Base-by-base conservation (phyloP, 2,113 vertebrate species). In the Regulus satrapa region DNA sequence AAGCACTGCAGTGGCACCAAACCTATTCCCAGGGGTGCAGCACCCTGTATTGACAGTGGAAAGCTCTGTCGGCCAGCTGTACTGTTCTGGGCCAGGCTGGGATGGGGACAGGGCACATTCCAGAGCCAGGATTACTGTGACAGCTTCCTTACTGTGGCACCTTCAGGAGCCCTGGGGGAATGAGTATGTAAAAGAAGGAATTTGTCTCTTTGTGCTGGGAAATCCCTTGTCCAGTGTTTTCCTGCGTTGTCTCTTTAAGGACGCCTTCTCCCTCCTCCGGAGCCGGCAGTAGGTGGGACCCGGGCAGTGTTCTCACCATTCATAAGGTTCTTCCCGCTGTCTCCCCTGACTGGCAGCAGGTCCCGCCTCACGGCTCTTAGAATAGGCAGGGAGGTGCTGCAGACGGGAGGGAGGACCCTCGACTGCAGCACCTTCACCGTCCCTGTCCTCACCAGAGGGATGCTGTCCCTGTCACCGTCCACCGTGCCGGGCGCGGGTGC, bases 231-330 rank as follows among this genome's bases (percentile, higher is more conserved):
- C 8, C 16, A 1, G 29, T 6, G 2, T 62, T 93, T 92, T 74
- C 5, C 41, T 58, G 72, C 3, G 4, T 36, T 92, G 64, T 34
- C 46, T 26, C 92, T 97, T 97, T 96, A 97, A 96, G 75, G n/a
- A 64, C 1, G 5, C 16, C 12, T 79, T n/a, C 32, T 73, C 34
- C 6, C 16, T 12, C 14, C 36, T 6, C 34, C 2, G 4, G 32
- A 36, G 61, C 36, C 10, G 59, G 71, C 49, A 45, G 85, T n/a
- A 73, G 95, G 90, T 61, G 92, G 92, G 82, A 90, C 36, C 15
- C 9, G 13, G 54, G 15, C 12, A 3, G 31, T 31, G 8, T 20
- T 82, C 38, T 66, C 54, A 9, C 78, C 85, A 85, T 61, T 90
- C 23, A 3, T 1, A 9, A 82, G 31, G 21, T 45, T 79, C 3